Evolutionary conservation across 1,140 invertebrate genomes (phyloP).

Genomic region (Oreohelix idahoensis): DNA sequence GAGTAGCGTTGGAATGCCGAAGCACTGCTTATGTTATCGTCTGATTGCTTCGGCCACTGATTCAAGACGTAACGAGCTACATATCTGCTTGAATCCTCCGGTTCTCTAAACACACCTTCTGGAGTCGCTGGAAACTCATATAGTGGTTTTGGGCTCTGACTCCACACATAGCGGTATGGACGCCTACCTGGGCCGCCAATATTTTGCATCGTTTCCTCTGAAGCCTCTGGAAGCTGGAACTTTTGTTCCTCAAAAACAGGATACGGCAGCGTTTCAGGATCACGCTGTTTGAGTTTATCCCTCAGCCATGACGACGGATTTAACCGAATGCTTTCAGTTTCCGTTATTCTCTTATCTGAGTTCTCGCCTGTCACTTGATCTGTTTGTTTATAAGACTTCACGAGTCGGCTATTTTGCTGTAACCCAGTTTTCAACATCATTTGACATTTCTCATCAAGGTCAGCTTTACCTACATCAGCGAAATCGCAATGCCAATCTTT

Average conservation of each 20-base stretch:
- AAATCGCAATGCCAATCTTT: not conserved
- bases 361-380: not conserved
- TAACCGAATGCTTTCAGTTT: not conserved
- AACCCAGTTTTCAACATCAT: not conserved
- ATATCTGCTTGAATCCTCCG: not conserved
- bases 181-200: too few relatives aligned
- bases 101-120: not conserved
- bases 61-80: not conserved
- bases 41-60: not conserved
- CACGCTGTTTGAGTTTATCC: not conserved
- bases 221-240: not conserved
- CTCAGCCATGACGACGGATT: not conserved
- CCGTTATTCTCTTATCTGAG: not conserved
- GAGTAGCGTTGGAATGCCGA: not conserved
- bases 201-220: not conserved
- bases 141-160: not conserved
- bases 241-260: not conserved
- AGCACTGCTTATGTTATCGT: not conserved
- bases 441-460: not conserved
- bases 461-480: not conserved
- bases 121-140: not conserved
- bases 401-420: not conserved
- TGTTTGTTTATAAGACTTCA: not conserved
- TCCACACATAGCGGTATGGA: not conserved
- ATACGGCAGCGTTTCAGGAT: not conserved